These are phyloP conservation scores for Drosophila takahashii DNA, from an alignment of 1,140 invertebrate genomes.

Conservation along the genomic window DNA sequence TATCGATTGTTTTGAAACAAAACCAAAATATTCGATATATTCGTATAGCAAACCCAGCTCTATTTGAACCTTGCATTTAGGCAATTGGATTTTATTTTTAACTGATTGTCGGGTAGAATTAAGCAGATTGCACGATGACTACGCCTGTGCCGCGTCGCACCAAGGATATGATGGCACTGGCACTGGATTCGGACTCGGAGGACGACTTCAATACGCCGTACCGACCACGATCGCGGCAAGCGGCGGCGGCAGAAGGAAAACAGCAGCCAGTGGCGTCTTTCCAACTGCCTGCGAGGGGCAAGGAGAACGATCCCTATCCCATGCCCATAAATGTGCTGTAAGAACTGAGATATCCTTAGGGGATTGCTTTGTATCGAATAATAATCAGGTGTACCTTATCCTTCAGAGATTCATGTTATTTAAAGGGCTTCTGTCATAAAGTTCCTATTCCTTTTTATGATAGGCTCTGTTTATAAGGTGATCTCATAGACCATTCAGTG, in stretches of 20 bases:
- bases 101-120: conserved; percentile 5
- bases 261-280: conserved; percentile 2
- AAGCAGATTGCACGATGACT: conserved; percentile 46
- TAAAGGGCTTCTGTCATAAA: no score
- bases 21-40: not conserved
- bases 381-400: not conserved
- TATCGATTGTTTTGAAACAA: no score
- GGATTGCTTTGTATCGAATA: not conserved
- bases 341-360: not conserved
- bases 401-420: no score
- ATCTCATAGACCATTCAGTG: no score
- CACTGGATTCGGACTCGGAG: conserved; percentile 73
- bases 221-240: conserved; percentile 38
- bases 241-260: not conserved
- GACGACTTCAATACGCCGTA: conserved; percentile 66
- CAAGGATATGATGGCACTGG: conserved; percentile 66
- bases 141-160: conserved; percentile 72
- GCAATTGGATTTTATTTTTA: conserved; percentile 24
- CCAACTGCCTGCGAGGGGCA: conserved; percentile 12
- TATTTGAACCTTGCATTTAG: conserved; percentile 16
- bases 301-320: conserved; percentile 22
- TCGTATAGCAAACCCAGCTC: not conserved
- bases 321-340: conserved; percentile 18
- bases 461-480: no score
- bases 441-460: no score